phyloP scores from a whole-genome alignment of 2,113 vertebrate species.

The Herpetotheres cachinnans region DNA sequence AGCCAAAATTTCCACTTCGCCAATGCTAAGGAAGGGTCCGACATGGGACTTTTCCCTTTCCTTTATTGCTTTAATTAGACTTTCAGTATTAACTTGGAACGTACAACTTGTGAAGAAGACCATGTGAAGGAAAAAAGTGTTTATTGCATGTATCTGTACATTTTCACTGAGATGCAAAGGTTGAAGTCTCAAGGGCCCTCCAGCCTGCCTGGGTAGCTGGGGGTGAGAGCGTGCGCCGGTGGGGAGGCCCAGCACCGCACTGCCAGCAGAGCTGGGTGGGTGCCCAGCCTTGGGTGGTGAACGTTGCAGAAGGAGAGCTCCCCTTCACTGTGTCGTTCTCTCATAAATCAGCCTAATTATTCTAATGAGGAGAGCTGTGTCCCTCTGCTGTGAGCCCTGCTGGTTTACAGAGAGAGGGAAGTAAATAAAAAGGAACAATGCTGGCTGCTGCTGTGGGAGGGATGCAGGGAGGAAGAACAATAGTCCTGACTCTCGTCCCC shows the following conservation, averaged over 20 bases:
- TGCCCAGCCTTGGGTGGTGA: not conserved
- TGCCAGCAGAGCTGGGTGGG: not conserved
- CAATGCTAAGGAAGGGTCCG: not conserved
- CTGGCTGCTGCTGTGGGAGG: not conserved
- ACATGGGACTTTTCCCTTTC: not conserved
- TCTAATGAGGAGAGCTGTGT: not conserved
- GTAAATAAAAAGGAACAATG: conserved; percentile 28
- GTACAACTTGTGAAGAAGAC: not conserved
- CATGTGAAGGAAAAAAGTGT: rapidly evolving
- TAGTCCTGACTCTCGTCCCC: not conserved
- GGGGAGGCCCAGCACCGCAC: rapidly evolving
- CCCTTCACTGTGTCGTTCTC: not conserved
- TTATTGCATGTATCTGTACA: not conserved
- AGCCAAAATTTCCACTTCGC: not conserved
- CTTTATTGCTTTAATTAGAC: not conserved
- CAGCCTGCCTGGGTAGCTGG: not conserved
- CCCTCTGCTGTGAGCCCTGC: not conserved
- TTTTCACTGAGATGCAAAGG: not conserved
- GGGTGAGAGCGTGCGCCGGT: rapidly evolving
- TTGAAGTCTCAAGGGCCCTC: not conserved
- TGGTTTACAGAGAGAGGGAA: conserved; percentile 1
- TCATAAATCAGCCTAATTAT: not conserved
- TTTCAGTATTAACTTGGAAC: not conserved
- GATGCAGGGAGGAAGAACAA: not conserved
- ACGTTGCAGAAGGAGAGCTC: not conserved